Base-by-base conservation (phyloP, 2,888 invertebrate species). In the Erynnis tages region DNA sequence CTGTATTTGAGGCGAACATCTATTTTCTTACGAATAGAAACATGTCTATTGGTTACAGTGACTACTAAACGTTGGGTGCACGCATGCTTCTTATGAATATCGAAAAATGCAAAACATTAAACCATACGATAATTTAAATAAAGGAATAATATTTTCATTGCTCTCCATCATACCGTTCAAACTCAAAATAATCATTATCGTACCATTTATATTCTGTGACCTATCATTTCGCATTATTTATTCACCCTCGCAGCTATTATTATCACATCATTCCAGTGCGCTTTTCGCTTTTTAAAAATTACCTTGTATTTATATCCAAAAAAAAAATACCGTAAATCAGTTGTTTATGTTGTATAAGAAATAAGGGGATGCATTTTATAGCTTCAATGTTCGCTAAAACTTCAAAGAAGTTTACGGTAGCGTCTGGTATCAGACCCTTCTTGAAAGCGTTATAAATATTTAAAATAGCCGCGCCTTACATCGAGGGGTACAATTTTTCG, bases 401-500 rank as follows among this genome's bases (percentile, higher is more conserved):
- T 46, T 27, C 25, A 16, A 45, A 32, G 29, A 45, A 41, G 16
- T 41, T 49, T 41, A 46, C 34, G 46, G 35, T n/a, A 49, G 10
- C 25, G 38, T 66, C 64, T 63, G 63, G 64, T 70, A 69, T 60
- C 48, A 56, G 56, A 56, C 54, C 46, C 55, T 55, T 35, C 56
- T 61, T 55, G 54, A 54, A 55, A 49, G 59, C 55, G 37, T 44
- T 56, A 58, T 62, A 56, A 58, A 60, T 66, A 49, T 49, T 48
- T 40, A 16, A 49, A 49, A 49, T 41, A 29, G 14, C 25, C 23
- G 14, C 5, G 62, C 68, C 63, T 64, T 54, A 60, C 60, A 54
- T 67, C 58, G 63, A 63, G 60, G 65, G 65, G 66, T 69, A 69
- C 73, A 76, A 76, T 75, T 76, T 81, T 76, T 73, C 71, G 67